These are phyloP conservation scores for Nyctibius grandis DNA, from an alignment of 2,797 vertebrate species.

Conservation along the genomic window DNA sequence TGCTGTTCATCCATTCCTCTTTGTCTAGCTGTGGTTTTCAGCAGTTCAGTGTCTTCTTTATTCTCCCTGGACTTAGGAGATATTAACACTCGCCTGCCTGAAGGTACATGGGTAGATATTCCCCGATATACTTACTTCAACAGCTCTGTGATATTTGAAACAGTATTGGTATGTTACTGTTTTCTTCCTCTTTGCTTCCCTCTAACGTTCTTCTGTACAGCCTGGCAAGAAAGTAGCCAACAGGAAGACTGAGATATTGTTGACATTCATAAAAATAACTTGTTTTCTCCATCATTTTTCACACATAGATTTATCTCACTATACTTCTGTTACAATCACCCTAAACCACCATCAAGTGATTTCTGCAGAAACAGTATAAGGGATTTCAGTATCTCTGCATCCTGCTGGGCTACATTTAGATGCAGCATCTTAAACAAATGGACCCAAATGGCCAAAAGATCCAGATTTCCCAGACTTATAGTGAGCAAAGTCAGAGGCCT, in stretches of 20 bases:
- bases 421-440: background rate
- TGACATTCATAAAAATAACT: background rate
- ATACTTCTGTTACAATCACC: background rate
- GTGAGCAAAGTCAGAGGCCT: background rate
- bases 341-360: background rate
- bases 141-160: background rate
- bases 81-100: background rate
- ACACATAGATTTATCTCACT: background rate
- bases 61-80: background rate
- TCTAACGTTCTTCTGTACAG: background rate
- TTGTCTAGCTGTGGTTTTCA: conserved; percentile 1
- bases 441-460: background rate
- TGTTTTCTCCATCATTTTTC: background rate
- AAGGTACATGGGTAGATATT: background rate
- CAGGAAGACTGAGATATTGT: background rate
- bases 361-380: background rate
- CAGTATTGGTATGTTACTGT: background rate
- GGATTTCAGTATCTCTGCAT: background rate
- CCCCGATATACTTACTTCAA: background rate
- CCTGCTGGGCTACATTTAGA: background rate
- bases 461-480: background rate
- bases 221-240: background rate
- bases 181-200: background rate
- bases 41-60: background rate
- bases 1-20: background rate